Evolutionary conservation across 1,140 invertebrate species (phyloP), one percentile per base, ranked within the genome.

Genomic region (Stegodyphus mimosarum): DNA sequence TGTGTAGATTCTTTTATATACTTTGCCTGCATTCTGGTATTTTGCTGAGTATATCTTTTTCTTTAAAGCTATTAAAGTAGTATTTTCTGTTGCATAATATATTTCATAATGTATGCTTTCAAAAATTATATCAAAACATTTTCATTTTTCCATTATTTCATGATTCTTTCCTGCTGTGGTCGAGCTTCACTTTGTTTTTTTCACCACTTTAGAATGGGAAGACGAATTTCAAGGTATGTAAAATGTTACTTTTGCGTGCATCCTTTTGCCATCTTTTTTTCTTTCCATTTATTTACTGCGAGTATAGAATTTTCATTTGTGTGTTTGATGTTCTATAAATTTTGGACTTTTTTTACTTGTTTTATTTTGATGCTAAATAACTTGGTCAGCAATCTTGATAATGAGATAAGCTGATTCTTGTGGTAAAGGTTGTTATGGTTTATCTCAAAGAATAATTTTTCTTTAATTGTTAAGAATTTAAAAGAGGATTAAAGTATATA

Each of bases 201-300:
- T 74, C 75, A 78, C 71, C 75, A 66, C 95, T 95, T 97, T 98
- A 97, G 97, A 99, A 93, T 99, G 97, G 97, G 97, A 99, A 94
- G 97, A 98, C 96, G 97, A 99, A 93, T 98, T 98, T 93, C 96
- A 96, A 97, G 96, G 96, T 97, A 97, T 95, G 96, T 96, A 75
- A 70, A 66, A 60, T n/a, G 51, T 71, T 80, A 80, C 53, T 76
- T 78, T 88, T 83, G 86, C 75, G 51, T 83, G 81, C 6, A 50
- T 64, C 50, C 49, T 78, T 51, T 60, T 86, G 75, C 72, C 51
- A n/a, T 72, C 67, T 87, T 75, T 79, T 72, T 49, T 67, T 86
- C n/a, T 6, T 66, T 73, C 49, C 69, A 66, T 79, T 85, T 81
- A 75, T 87, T 66, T 73, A 63, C 77, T 66, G 79, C 71, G 60